Evolutionary conservation across 1,140 invertebrate genomes (phyloP).

Genomic region (Battus philenor): DNA sequence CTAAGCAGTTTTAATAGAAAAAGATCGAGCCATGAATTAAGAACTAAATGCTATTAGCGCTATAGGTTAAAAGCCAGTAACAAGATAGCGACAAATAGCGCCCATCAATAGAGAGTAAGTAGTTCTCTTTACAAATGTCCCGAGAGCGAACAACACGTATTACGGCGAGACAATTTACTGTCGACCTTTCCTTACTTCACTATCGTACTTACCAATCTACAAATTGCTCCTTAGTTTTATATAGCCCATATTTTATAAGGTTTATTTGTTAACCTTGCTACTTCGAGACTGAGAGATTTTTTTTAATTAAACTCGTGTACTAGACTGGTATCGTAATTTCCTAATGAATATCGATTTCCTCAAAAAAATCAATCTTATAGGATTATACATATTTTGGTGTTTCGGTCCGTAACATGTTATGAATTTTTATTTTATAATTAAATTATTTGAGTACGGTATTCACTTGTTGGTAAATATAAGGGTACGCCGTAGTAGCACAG

Average conservation of each 20-base stretch:
- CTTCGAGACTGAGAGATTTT: conserved; percentile 15
- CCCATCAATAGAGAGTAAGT: conserved; percentile 32
- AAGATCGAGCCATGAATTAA: conserved; percentile 17
- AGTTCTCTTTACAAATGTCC: conserved; percentile 32
- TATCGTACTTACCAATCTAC: conserved; percentile 28
- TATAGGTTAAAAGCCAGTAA: conserved; percentile 14
- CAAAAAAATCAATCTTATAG: no score
- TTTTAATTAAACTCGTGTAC: conserved; percentile 23
- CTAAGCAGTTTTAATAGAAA: no score
- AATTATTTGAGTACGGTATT: no score
- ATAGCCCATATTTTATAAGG: conserved; percentile 10
- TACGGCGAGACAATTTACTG: conserved; percentile 31
- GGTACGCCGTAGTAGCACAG: no score
- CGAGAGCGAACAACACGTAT: conserved; percentile 30
- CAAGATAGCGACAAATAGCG: conserved; percentile 30
- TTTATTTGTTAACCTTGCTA: conserved; percentile 15
- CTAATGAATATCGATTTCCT: no score
- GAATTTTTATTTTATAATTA: no score
- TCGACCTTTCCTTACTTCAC: conserved; percentile 23
- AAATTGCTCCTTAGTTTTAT: conserved; percentile 22
- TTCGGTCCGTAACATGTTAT: no score
- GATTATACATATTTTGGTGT: no score
- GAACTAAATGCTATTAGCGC: conserved; percentile 16
- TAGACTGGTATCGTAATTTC: conserved; percentile 21
- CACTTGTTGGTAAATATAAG: no score